A percentile compares a stretch with the other conserved stretches of the same genome.
phyloP scores from a whole-genome alignment of 2,797 vertebrate genomes.

The Chaetophractus vellerosus region DNA sequence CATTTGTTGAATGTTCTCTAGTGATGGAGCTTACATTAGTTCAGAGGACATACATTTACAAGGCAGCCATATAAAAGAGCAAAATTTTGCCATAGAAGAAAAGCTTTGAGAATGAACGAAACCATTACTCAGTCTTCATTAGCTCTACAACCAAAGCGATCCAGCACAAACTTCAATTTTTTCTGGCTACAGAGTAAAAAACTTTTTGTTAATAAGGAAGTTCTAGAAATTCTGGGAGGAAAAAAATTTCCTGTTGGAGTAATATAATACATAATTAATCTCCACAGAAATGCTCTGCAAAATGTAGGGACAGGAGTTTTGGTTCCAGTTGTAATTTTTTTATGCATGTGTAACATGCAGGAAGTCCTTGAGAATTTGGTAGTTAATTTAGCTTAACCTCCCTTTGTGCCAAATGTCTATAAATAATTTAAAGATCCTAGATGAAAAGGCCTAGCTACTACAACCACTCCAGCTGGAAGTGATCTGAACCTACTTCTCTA shows the following conservation, averaged over 20 bases:
- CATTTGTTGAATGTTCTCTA: slow-evolving; percentile 41
- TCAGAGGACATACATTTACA: neutral
- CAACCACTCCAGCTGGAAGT: slow-evolving; percentile 2
- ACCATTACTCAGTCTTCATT: slow-evolving; percentile 4
- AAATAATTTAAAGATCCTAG: slow-evolving; percentile 57
- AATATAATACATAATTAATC: slow-evolving; percentile 59
- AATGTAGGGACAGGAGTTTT: slow-evolving; percentile 40
- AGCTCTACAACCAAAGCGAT: slow-evolving; percentile 62
- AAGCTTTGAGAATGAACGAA: slow-evolving; percentile 40
- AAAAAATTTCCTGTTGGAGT: slow-evolving; percentile 3
- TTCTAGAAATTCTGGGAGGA: slow-evolving; percentile 16
- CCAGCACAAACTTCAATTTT: slow-evolving; percentile 10
- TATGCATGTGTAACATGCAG: neutral
- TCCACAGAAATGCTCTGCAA: slow-evolving; percentile 37
- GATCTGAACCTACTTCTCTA: neutral
- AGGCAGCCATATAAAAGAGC: neutral
- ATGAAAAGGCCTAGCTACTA: slow-evolving; percentile 49
- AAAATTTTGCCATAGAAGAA: slow-evolving; percentile 45
- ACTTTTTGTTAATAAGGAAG: neutral
- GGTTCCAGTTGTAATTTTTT: slow-evolving; percentile 44
- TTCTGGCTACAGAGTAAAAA: slow-evolving; percentile 57
- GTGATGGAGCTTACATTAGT: neutral
- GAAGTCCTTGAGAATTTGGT: slow-evolving; percentile 46
- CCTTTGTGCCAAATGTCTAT: slow-evolving; percentile 62
- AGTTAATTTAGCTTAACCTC: slow-evolving; percentile 63